A percentile compares a stretch with the other conserved stretches of the same genome.
phyloP scores from a whole-genome alignment of 2,113 vertebrate genomes.

The Oriolus oriolus region DNA sequence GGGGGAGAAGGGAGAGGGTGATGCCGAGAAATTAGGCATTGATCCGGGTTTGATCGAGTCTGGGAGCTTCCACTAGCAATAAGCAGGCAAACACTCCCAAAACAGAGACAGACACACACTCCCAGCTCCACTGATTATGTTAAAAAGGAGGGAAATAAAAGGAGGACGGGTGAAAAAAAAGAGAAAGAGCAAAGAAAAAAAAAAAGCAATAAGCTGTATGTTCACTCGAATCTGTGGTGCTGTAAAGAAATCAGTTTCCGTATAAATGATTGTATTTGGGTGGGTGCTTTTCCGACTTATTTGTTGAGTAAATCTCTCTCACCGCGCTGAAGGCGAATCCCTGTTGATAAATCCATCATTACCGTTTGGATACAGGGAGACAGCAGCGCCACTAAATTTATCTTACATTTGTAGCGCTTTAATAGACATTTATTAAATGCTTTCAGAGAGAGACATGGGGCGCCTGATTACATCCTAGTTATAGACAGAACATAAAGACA shows the following conservation, averaged over 20 bases:
- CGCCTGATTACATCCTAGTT: constrained; percentile 83
- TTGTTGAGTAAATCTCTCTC: constrained; percentile 75
- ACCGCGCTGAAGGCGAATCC: constrained; percentile 77
- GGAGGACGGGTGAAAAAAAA: neutral
- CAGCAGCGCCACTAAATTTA: constrained; percentile 81
- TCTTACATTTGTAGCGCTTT: constrained; percentile 83
- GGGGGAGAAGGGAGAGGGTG: neutral
- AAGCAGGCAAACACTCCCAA: neutral
- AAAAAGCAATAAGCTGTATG: neutral
- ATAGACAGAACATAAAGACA: constrained; percentile 80
- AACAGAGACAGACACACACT: neutral
- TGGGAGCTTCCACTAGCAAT: neutral
- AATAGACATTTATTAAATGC: constrained; percentile 89
- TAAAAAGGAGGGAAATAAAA: neutral
- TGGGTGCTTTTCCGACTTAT: constrained; percentile 70
- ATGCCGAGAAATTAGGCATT: constrained; percentile 9
- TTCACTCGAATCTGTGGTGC: neutral
- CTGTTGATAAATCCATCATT: constrained; percentile 84
- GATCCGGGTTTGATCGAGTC: constrained; percentile 19
- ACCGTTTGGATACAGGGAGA: constrained; percentile 77
- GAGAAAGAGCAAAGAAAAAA: fast-evolving
- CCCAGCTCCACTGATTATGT: neutral
- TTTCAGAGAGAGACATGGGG: constrained; percentile 82
- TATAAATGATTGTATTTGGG: constrained; percentile 72
- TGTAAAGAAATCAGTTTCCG: constrained; percentile 52